Evolutionary conservation across 23 tunicate genomes (phyloP).

Genomic region (Phallusia fumigata): DNA sequence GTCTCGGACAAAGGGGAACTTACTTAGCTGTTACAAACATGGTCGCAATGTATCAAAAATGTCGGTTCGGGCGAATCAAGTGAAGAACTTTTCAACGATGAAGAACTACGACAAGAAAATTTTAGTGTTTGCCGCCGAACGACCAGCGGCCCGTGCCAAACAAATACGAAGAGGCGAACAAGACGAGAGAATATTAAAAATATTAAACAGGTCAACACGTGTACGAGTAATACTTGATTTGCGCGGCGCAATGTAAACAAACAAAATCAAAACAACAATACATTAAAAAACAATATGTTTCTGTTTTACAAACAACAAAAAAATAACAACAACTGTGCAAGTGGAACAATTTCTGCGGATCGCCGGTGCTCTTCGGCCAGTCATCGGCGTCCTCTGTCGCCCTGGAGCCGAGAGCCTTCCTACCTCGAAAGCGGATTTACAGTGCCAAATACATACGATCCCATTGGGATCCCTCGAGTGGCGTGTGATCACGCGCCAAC

Average conservation of each 20-base stretch:
- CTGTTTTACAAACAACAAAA: conserved; percentile 7
- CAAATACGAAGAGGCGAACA: not conserved
- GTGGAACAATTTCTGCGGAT: not conserved
- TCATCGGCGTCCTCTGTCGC: not conserved
- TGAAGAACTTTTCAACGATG: conserved; percentile 8
- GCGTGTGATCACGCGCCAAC: conserved; percentile 3
- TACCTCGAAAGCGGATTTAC: not conserved
- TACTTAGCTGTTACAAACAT: not conserved
- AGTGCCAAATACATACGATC: conserved; percentile 8
- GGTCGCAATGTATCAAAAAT: not conserved
- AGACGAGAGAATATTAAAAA: not conserved
- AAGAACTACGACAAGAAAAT: not conserved
- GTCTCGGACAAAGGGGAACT: not conserved
- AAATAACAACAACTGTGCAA: not conserved
- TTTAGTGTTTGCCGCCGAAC: conserved; percentile 7
- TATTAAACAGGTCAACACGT: not conserved
- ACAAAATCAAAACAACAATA: not conserved
- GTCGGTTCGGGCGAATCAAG: conserved; percentile 1
- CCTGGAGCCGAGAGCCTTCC: not conserved
- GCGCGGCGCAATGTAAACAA: not conserved
- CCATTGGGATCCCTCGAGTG: conserved; percentile 2
- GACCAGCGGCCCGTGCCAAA: conserved; percentile 6
- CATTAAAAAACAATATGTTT: conserved; percentile 3
- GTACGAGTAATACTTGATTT: conserved; percentile 1
- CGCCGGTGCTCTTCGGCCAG: not conserved